A percentile compares a stretch with the other conserved stretches of the same genome.
Evolutionary conservation across 2,888 invertebrate genomes (phyloP).

Genomic region (Drosophila meridiana): DNA sequence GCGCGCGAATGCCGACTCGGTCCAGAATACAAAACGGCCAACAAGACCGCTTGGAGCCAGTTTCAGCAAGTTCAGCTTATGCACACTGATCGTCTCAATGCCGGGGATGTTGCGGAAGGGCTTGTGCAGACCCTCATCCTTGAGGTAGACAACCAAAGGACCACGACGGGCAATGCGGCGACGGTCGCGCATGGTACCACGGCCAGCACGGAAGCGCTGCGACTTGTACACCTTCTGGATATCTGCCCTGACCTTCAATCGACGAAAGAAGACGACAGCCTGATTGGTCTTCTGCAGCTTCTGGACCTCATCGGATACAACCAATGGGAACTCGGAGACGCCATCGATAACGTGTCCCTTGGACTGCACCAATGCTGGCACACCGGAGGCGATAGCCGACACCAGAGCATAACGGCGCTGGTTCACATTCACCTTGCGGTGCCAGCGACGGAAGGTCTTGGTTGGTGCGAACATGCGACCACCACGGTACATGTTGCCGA

Average conservation of each 20-base stretch:
- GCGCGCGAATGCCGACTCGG: conserved; percentile 97
- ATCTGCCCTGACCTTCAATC: conserved; percentile 98
- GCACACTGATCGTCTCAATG: conserved; percentile 95
- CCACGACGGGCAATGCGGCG: conserved; percentile 98
- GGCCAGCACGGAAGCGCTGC: conserved; percentile 98
- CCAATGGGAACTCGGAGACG: conserved; percentile 97
- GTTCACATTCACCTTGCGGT: conserved; percentile 97
- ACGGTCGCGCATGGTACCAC: conserved; percentile 99
- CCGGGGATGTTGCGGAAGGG: conserved; percentile 99
- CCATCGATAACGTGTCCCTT: conserved; percentile 96
- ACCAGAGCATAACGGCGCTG: conserved; percentile 98
- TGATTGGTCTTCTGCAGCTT: conserved; percentile 99
- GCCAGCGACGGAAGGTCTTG: conserved; percentile 99
- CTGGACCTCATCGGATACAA: conserved; percentile 98
- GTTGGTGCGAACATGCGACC: conserved; percentile 99
- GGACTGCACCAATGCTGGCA: conserved; percentile 98
- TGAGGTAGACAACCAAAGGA: conserved; percentile 97
- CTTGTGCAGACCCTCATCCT: conserved; percentile 96
- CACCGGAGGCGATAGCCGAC: conserved; percentile 98
- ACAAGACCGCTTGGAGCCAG: conserved; percentile 99
- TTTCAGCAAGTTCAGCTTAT: conserved; percentile 96
- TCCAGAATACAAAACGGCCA: conserved; percentile 99
- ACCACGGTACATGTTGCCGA: conserved; percentile 99
- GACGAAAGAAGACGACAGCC: conserved; percentile 97
- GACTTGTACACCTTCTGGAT: conserved; percentile 99